Evolutionary conservation across 35 echinoderm and acorn worm genomes (phyloP), one percentile per base, ranked within the genome.

Genomic region (Diadema setosum): DNA sequence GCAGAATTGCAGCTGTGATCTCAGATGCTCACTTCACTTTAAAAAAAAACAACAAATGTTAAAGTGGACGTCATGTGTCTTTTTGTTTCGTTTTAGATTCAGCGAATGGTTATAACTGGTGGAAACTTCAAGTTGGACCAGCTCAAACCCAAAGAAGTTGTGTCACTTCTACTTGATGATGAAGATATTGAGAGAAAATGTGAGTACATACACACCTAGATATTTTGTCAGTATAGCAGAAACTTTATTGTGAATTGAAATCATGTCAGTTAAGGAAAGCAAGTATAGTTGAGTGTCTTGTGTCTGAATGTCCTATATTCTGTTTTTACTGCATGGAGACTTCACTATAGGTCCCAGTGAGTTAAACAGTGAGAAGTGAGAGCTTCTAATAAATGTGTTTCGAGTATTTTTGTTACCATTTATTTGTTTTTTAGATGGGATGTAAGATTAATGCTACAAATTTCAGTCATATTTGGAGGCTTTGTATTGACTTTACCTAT

Each of bases 131-230:
- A 87, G 80, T 88, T 93, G 27, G 96, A 98, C 23, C 96, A 98
- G 57, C 92, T 98, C 40, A 94, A 98, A 80, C 96, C 96, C 33
- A 98, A 98, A 76, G 96, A 98, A 87, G 96, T 98, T 48, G 92
- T 94, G 21, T 94, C 92, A 1, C 81, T 94, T 5, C 85, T 98
- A 5, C 89, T 98, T 16, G 96, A 98, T 89, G 92, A 98, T 91
- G 92, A 90, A 35, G 92, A 98, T 70, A 98, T 98, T 75, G 96
- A 98, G 78, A 91, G 73, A 49, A 98, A 94, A 63, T 98, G 95
- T 98, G 91, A 94, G 96, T 87, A 9, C n/a, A n/a, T n/a, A 7
- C 50, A 80, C 15, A n/a, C n/a, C n/a, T n/a, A n/a, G n/a, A n/a
- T n/a, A n/a, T n/a, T n/a, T n/a, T n/a, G 25, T 12, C 65, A 70